These are phyloP conservation scores for Neodontobutis hainanensis DNA, from an alignment of 2,113 vertebrate species.

Conservation along the genomic window DNA sequence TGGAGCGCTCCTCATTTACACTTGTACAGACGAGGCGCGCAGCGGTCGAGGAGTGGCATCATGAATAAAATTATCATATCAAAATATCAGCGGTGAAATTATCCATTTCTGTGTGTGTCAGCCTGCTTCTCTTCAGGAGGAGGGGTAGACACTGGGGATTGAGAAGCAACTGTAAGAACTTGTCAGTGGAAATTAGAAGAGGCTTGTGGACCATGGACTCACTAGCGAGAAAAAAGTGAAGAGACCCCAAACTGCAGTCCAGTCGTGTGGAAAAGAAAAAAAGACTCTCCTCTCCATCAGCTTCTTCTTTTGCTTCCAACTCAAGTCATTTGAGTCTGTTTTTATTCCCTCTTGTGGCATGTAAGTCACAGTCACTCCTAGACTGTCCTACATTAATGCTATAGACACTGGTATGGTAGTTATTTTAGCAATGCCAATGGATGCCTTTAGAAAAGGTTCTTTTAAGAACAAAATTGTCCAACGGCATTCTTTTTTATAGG, in stretches of 20 bases:
- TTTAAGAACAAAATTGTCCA: too few relatives aligned
- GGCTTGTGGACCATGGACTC: slow-evolving; percentile 50
- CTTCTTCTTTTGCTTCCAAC: slow-evolving; percentile 1
- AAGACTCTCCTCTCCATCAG: slow-evolving; percentile 15
- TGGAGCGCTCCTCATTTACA: slow-evolving; percentile 59
- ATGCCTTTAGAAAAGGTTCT: too few relatives aligned
- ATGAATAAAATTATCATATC: slow-evolving; percentile 68
- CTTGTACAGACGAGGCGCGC: slow-evolving; percentile 51
- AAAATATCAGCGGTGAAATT: slow-evolving; percentile 55
- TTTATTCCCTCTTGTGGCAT: slow-evolving; percentile 2
- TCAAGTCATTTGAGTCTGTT: slow-evolving; percentile 11
- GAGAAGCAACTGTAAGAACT: slow-evolving; percentile 64
- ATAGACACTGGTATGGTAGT: not conserved
- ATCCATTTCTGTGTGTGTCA: slow-evolving; percentile 24
- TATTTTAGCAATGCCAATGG: not conserved
- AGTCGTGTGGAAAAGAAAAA: slow-evolving; percentile 43
- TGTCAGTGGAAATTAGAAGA: slow-evolving; percentile 61
- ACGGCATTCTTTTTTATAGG: too few relatives aligned
- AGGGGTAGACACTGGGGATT: slow-evolving; percentile 44
- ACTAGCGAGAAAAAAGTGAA: slow-evolving; percentile 53
- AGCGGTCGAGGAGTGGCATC: slow-evolving; percentile 50
- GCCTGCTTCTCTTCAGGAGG: slow-evolving; percentile 1
- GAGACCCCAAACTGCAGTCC: slow-evolving; percentile 41
- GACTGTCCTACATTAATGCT: not conserved
- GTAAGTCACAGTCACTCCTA: slow-evolving; percentile 6